Conservation (phyloP, 2,888 invertebrate genomes). For the Spodoptera picta region DNA sequence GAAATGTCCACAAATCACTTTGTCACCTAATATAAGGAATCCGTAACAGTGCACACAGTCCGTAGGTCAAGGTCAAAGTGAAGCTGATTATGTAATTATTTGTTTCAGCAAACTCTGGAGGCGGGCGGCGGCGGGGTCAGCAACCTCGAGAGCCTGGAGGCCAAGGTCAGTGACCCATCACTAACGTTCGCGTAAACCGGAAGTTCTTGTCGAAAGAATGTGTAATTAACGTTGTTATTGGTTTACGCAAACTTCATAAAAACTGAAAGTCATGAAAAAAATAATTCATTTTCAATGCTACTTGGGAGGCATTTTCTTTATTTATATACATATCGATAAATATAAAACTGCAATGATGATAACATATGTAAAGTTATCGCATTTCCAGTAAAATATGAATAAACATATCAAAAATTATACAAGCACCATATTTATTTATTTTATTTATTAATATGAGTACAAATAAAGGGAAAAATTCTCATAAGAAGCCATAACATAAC, state of each 20-base stretch:
- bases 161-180: constrained; percentile 89
- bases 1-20: not conserved
- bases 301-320: too few species aligned
- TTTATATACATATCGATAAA: too few species aligned
- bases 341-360: too few species aligned
- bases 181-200: constrained; percentile 7
- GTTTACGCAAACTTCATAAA: too few species aligned
- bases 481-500: constrained; percentile 8
- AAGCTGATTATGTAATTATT: constrained; percentile 46
- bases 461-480: not conserved
- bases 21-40: constrained; percentile 1
- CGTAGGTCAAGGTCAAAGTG: not conserved
- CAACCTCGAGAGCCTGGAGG: constrained; percentile 93
- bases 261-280: too few species aligned
- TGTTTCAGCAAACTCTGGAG: constrained; percentile 87
- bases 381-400: too few species aligned
- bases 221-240: too few species aligned
- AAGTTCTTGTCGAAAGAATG: constrained; percentile 3
- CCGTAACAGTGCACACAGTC: not conserved
- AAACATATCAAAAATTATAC: too few species aligned
- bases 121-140: constrained; percentile 89
- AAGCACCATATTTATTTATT: too few species aligned
- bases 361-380: too few species aligned
- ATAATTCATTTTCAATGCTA: too few species aligned
- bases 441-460: too few species aligned